These are phyloP conservation scores for Gopherus evgoodei DNA, from an alignment of 2,113 vertebrate genomes.

Conservation along the genomic window DNA sequence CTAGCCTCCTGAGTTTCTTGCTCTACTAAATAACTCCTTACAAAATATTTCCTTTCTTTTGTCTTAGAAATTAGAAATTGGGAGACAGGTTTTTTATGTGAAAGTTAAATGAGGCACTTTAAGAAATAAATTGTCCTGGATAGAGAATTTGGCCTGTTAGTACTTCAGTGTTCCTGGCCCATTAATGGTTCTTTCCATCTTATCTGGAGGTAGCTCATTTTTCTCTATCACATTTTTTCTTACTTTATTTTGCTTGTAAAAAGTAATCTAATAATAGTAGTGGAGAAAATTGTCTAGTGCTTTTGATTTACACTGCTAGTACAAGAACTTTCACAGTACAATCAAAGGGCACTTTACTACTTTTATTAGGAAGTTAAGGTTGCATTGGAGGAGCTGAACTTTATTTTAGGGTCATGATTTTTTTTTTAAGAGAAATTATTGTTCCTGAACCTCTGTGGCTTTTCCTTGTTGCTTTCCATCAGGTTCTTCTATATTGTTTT, in stretches of 20 bases:
- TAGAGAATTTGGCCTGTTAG: neutral
- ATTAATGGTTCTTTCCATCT: neutral
- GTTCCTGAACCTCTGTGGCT: neutral
- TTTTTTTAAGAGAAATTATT: neutral
- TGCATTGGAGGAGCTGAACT: neutral
- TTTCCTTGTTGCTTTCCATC: slow-evolving; percentile 11
- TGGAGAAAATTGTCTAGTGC: neutral
- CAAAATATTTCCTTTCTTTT: neutral
- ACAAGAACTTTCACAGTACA: slow-evolving; percentile 30
- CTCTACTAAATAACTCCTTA: neutral
- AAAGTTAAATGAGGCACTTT: neutral
- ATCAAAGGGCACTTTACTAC: slow-evolving; percentile 3
- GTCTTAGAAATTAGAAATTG: neutral
- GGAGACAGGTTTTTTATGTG: neutral
- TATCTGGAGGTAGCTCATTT: neutral
- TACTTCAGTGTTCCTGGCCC: neutral
- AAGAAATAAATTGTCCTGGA: neutral
- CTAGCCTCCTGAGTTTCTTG: neutral
- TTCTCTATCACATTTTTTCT: neutral
- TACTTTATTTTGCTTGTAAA: neutral
- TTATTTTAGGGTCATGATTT: slow-evolving; percentile 5
- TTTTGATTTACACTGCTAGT: neutral
- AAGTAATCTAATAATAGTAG: neutral
- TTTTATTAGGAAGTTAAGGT: slow-evolving; percentile 11
- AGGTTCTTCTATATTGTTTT: neutral